A percentile compares a stretch with the other conserved stretches of the same genome.
Conservation (phyloP, 2,797 vertebrate genomes). For the Channallabes apus region DNA sequence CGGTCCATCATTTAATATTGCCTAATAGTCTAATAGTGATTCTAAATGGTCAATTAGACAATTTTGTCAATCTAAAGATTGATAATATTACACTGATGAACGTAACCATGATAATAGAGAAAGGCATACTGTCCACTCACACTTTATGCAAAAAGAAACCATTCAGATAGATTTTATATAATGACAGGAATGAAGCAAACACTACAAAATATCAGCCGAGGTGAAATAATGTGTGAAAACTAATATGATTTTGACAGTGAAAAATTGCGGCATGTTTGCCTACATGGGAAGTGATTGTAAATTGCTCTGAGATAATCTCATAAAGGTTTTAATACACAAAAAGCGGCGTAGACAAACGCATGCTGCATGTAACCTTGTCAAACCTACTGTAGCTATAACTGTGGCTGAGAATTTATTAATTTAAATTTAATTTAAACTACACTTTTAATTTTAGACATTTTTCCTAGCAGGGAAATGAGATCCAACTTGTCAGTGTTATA, state of each 20-base stretch:
- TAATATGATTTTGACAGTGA: constrained; percentile 6
- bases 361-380: background rate
- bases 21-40: no score
- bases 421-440: background rate
- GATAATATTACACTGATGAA: background rate
- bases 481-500: background rate
- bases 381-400: background rate
- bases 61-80: background rate
- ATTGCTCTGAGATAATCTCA: constrained; percentile 15
- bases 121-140: background rate
- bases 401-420: background rate
- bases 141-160: background rate
- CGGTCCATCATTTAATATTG: no score
- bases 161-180: background rate
- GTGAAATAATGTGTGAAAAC: background rate
- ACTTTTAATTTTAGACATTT: background rate
- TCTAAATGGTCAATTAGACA: background rate
- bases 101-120: background rate
- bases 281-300: background rate
- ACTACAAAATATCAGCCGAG: background rate
- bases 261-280: constrained; percentile 8
- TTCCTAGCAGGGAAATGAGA: background rate
- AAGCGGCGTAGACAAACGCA: background rate
- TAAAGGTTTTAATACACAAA: constrained; percentile 5
- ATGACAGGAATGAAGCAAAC: background rate